Evolutionary conservation across 2,113 vertebrate genomes (phyloP).

Genomic region (Lagopus leucura): DNA sequence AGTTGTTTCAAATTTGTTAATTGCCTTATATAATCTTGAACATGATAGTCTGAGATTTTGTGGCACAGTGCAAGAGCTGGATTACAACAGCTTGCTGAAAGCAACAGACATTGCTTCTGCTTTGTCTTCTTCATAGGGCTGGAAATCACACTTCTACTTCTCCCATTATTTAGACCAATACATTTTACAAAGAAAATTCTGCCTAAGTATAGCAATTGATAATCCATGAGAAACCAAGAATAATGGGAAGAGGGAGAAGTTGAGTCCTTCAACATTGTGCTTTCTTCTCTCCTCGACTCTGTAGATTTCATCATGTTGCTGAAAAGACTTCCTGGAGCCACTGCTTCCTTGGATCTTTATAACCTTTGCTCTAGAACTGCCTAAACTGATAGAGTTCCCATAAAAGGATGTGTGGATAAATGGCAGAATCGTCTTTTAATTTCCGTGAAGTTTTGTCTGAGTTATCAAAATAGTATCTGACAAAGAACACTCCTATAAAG

Average conservation of each 20-base stretch:
- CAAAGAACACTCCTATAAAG: neutral
- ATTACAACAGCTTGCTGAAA: neutral
- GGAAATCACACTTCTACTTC: neutral
- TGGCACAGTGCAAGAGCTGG: neutral
- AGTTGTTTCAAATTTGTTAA: neutral
- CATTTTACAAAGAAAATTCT: too few species aligned
- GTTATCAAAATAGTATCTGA: neutral
- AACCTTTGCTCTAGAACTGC: neutral
- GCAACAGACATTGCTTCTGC: neutral
- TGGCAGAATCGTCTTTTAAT: neutral
- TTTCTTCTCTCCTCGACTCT: neutral
- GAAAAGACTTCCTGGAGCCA: neutral
- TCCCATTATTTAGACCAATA: neutral
- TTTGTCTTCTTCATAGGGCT: neutral
- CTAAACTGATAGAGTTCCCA: neutral
- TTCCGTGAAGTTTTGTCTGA: neutral
- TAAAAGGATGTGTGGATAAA: neutral
- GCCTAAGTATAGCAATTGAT: too few species aligned
- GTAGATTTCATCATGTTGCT: neutral
- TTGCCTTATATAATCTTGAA: neutral
- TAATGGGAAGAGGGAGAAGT: neutral
- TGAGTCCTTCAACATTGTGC: accelerated
- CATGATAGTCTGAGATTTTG: neutral
- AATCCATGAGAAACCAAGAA: neutral
- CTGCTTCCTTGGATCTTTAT: neutral